These are phyloP conservation scores for Atopsyche davidsoni DNA, from an alignment of 1,140 invertebrate genomes.

Conservation along the genomic window DNA sequence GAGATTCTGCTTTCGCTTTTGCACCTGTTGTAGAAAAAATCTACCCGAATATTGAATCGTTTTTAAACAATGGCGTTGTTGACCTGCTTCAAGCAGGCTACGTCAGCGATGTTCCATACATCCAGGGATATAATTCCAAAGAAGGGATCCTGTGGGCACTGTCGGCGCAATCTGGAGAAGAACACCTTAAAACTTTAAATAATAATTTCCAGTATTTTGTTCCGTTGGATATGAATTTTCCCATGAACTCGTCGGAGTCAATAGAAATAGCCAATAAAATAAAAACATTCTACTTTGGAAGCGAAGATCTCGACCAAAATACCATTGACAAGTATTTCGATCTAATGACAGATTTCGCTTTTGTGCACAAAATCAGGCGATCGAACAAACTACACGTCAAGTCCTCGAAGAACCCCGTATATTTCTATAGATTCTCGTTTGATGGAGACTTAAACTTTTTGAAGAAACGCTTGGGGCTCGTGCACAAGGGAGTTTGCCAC, in stretches of 20 bases:
- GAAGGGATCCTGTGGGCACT: constrained; percentile 30
- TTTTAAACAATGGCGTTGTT: constrained; percentile 35
- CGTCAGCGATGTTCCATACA: constrained; percentile 37
- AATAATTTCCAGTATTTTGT: constrained; percentile 40
- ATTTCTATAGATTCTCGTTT: constrained; percentile 45
- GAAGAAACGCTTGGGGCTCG: constrained; percentile 30
- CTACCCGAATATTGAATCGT: constrained; percentile 38
- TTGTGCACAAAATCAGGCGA: constrained; percentile 37
- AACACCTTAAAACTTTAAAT: constrained; percentile 25
- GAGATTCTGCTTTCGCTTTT: constrained; percentile 31
- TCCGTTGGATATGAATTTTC: constrained; percentile 36
- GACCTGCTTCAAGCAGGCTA: constrained; percentile 38
- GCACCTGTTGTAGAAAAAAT: constrained; percentile 39
- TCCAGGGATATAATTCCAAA: constrained; percentile 37
- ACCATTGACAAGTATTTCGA: constrained; percentile 35
- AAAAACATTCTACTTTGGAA: constrained; percentile 39
- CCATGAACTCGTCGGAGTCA: constrained; percentile 34
- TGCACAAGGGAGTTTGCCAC: constrained; percentile 34
- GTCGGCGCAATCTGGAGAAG: background rate
- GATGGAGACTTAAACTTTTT: constrained; percentile 39
- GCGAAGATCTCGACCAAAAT: constrained; percentile 30
- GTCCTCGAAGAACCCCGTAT: constrained; percentile 39
- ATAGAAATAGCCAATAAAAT: constrained; percentile 36
- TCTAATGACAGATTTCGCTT: constrained; percentile 37
- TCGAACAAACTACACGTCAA: constrained; percentile 37